Percentiles rank a stretch among this genome's conserved stretches.
phyloP scores from a whole-genome alignment of 2,113 vertebrate genomes.

The Datnioides undecimradiatus region DNA sequence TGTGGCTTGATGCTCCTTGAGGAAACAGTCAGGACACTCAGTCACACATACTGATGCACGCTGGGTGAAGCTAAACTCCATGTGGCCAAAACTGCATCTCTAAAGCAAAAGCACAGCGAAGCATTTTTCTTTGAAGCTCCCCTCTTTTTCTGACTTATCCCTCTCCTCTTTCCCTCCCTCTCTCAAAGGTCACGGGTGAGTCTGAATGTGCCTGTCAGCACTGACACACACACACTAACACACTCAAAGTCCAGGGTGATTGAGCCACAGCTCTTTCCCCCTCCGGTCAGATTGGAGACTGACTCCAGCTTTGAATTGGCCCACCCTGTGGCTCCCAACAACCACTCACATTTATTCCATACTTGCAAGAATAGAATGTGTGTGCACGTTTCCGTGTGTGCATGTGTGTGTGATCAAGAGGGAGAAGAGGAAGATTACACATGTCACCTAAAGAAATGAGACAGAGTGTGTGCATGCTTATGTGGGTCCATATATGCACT shows the following conservation, averaged over 20 bases:
- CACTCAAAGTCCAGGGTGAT: slow-evolving; percentile 20
- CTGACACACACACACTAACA: slow-evolving; percentile 23
- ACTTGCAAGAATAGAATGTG: slow-evolving; percentile 15
- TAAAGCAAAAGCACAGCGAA: slow-evolving; percentile 42
- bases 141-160: slow-evolving; percentile 33
- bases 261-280: slow-evolving; percentile 18
- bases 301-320: slow-evolving; percentile 53
- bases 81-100: slow-evolving; percentile 18
- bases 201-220: slow-evolving; percentile 60
- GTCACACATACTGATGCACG: not conserved
- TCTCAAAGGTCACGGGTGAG: slow-evolving; percentile 67
- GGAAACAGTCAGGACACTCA: not conserved
- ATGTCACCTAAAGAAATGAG: slow-evolving; percentile 55
- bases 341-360: slow-evolving; percentile 64
- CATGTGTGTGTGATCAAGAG: slow-evolving; percentile 2
- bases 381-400: not conserved
- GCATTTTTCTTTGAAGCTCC: slow-evolving; percentile 50
- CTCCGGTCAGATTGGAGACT: slow-evolving; percentile 51
- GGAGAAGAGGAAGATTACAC: slow-evolving; percentile 10
- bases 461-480: slow-evolving; percentile 22
- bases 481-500: slow-evolving; percentile 26
- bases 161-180: slow-evolving; percentile 17
- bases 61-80: slow-evolving; percentile 1
- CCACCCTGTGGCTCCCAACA: slow-evolving; percentile 41
- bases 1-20: not conserved